These are phyloP conservation scores for Gulo gulo DNA, from an alignment of 2,113 vertebrate genomes.

Conservation along the genomic window DNA sequence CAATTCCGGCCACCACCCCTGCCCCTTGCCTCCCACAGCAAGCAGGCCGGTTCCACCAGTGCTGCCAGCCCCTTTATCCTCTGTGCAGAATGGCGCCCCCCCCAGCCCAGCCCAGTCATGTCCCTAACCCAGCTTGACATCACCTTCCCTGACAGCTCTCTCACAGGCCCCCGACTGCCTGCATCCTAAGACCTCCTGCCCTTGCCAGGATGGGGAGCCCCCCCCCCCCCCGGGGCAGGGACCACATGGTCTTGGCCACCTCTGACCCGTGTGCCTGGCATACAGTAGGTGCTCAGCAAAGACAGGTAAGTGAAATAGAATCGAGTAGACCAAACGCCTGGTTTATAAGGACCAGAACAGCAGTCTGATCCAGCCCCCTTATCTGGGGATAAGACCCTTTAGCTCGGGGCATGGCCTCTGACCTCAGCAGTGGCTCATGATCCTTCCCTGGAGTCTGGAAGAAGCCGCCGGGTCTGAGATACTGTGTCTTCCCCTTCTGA, in stretches of 20 bases:
- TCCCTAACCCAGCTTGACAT: neutral
- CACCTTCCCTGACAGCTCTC: neutral
- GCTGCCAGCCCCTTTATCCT: neutral
- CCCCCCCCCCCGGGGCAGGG: neutral
- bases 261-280: neutral
- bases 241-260: neutral
- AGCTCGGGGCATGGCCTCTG: neutral
- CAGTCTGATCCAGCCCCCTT: neutral
- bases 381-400: neutral
- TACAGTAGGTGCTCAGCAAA: neutral
- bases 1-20: neutral
- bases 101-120: neutral
- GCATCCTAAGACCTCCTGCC: too few species aligned
- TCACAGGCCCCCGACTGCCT: neutral
- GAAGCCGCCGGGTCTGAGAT: neutral
- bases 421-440: neutral
- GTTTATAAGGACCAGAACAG: neutral
- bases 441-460: neutral
- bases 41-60: rapidly evolving
- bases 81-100: neutral
- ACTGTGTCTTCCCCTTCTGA: neutral
- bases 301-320: neutral
- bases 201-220: neutral
- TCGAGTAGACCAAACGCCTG: neutral
- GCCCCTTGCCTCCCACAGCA: neutral